Percentiles rank a stretch among this genome's conserved stretches.
Evolutionary conservation across 2,888 invertebrate genomes (phyloP).

Genomic region (Junonia oenone): DNA sequence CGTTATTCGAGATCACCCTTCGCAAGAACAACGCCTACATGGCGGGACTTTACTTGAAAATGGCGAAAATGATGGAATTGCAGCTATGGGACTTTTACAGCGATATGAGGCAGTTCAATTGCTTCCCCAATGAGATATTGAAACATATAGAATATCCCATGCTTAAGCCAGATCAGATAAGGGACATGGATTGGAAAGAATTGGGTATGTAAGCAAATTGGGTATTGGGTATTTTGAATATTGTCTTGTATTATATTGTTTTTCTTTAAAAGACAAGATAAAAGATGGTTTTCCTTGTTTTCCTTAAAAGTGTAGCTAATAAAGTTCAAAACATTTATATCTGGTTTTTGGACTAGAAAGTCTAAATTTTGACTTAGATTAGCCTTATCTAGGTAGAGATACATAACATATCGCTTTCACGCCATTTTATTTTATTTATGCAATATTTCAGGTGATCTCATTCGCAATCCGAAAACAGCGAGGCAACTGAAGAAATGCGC

Average conservation of each 20-base stretch:
- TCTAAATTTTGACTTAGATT: no score
- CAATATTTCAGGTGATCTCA: slow-evolving; percentile 77
- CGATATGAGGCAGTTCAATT: slow-evolving; percentile 91
- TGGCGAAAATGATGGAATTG: slow-evolving; percentile 96
- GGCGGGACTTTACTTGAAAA: slow-evolving; percentile 89
- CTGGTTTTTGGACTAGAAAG: no score
- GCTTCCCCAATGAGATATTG: slow-evolving; percentile 87
- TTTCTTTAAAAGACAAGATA: no score
- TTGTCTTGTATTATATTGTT: no score
- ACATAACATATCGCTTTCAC: no score
- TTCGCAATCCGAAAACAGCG: slow-evolving; percentile 88
- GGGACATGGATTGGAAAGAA: slow-evolving; percentile 93
- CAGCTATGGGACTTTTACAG: slow-evolving; percentile 93
- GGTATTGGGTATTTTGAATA: no score
- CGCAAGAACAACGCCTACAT: slow-evolving; percentile 94
- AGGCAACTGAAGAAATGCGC: slow-evolving; percentile 89
- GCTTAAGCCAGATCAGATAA: slow-evolving; percentile 86
- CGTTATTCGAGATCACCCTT: slow-evolving; percentile 95
- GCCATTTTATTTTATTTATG: background rate
- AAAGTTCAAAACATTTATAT: no score
- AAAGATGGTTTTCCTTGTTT: no score
- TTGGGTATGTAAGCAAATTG: no score
- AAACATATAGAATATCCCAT: slow-evolving; percentile 89
- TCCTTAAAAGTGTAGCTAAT: no score
- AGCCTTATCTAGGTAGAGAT: no score